Percentiles rank a stretch among this genome's conserved stretches.
Conservation (phyloP, 2,888 invertebrate species). For the Carterocephalus palaemon region DNA sequence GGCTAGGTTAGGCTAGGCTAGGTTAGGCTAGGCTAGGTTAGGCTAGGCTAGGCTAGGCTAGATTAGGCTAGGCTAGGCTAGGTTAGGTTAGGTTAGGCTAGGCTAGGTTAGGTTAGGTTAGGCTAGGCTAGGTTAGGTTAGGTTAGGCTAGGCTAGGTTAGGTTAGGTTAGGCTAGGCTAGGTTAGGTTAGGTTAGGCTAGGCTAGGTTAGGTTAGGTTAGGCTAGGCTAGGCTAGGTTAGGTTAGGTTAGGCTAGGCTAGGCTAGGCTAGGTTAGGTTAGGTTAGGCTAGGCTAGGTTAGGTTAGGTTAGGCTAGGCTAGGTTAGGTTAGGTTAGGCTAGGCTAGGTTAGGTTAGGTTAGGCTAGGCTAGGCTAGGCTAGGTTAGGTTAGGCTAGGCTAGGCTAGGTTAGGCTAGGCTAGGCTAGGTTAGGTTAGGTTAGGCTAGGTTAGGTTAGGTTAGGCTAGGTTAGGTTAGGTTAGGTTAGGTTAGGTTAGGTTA, state of each 20-base stretch:
- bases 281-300: constrained; percentile 2
- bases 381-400: constrained; percentile 4
- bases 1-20: constrained; percentile 4
- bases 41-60: constrained; percentile 4
- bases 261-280: constrained; percentile 2
- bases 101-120: constrained; percentile 4
- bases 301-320: not conserved
- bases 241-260: constrained; percentile 2
- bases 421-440: constrained; percentile 10
- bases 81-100: constrained; percentile 2
- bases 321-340: not conserved
- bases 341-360: not conserved
- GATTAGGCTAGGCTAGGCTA: constrained; percentile 3
- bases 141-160: constrained; percentile 3
- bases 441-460: constrained; percentile 10
- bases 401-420: constrained; percentile 11
- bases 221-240: constrained; percentile 2
- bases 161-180: constrained; percentile 2
- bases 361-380: not conserved
- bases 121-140: constrained; percentile 4
- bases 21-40: constrained; percentile 4
- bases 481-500: constrained; percentile 6
- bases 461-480: constrained; percentile 4
- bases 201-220: constrained; percentile 2
- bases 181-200: constrained; percentile 2